Percentiles rank a stretch among this genome's conserved stretches.
Conservation (phyloP, 2,797 vertebrate species). For the Moxostoma hubbsi region DNA sequence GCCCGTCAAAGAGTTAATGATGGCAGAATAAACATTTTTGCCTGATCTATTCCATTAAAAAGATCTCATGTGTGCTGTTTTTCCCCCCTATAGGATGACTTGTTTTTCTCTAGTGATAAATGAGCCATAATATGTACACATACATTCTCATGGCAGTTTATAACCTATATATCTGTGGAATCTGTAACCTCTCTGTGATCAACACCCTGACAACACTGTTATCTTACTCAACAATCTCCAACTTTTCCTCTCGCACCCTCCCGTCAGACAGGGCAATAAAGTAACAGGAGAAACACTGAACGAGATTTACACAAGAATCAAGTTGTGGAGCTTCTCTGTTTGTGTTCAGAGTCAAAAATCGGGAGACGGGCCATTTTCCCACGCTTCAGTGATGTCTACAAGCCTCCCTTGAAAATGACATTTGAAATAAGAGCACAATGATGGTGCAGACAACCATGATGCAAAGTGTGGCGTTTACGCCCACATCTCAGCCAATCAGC, state of each 20-base stretch:
- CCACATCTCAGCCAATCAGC: background rate
- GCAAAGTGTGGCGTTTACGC: background rate
- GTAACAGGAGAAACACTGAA: conserved; percentile 25
- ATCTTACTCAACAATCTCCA: background rate
- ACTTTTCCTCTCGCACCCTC: background rate
- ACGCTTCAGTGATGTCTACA: background rate
- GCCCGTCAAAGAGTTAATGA: no score
- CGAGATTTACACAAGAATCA: conserved; percentile 14
- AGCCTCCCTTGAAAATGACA: background rate
- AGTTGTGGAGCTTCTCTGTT: conserved; percentile 6
- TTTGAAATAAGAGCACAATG: no score
- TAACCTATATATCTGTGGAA: conserved; percentile 19
- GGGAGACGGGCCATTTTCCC: conserved; percentile 1
- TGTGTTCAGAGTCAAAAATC: background rate
- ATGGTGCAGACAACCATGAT: background rate
- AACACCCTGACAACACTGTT: background rate
- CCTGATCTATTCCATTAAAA: no score
- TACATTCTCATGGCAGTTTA: background rate
- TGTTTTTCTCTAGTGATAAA: no score
- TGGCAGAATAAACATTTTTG: no score
- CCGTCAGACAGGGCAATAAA: background rate
- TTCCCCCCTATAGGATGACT: no score
- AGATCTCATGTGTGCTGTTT: no score
- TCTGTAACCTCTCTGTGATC: conserved; percentile 13
- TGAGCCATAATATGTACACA: no score